Evolutionary conservation across 1,140 invertebrate genomes (phyloP), one percentile per base, ranked within the genome.

Genomic region (Harpegnathos saltator): DNA sequence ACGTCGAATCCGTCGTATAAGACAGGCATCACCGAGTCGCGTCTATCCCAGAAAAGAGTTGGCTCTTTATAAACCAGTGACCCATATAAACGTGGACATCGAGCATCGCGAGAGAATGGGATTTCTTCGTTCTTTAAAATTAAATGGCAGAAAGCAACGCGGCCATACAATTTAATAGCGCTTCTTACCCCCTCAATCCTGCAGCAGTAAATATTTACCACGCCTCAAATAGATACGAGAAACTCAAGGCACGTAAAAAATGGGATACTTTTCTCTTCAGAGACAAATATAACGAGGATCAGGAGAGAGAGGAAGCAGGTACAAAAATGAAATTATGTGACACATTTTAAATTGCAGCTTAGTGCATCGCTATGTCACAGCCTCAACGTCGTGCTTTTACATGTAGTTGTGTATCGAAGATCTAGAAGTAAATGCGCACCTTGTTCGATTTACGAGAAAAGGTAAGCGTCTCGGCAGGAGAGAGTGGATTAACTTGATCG

Each of bases 1-100:
- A 84, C 84, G 72, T 82, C 65, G 81, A 52, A 87, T 87, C 82
- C 50, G 14, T 83, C 65, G 86, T 84, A 87, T 87, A 87, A 87
- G 87, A 87, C 68, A 48, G 52, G 69, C 85, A 87, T 87, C 82
- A 86, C 12, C 73, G 63, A 54, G 72, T 56, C 33, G 50, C 17
- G 15, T 26, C 48, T n/a, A 80, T 84, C 85, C 54, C 56, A 26
- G 48, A 15, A n/a, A 58, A 68, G 24, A 59, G 17, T 80, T 56
- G 59, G 63, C 63, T 69, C 29, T 59, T n/a, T 11, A 69, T 33
- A 58, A 69, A 78, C 17, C 7, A 33, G 58, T 58, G 33, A 69
- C 2, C n/a, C 59, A 61, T 26, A 78, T 69, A 68, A 69, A 33
- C 44, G 52, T 14, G 22, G 22, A 24, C 14, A 38, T 62, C 24